Evolutionary conservation across 1,140 invertebrate species (phyloP).

Genomic region (Drosophila bifasciata): DNA sequence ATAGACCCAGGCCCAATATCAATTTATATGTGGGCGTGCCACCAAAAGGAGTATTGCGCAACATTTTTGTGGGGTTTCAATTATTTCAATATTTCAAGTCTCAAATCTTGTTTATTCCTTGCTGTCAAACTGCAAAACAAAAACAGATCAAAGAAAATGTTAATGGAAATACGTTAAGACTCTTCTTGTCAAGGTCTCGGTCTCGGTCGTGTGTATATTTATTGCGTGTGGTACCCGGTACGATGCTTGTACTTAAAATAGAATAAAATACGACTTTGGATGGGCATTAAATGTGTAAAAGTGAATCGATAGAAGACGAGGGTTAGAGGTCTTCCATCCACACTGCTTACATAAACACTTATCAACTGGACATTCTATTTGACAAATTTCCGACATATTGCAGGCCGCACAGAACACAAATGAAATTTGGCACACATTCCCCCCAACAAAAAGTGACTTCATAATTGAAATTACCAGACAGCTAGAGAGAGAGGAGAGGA

Average conservation of each 20-base stretch:
- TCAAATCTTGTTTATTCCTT: neutral
- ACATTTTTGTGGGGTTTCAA: conserved; percentile 50
- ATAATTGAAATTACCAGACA: conserved; percentile 30
- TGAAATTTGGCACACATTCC: conserved; percentile 49
- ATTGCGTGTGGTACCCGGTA: too few relatives aligned
- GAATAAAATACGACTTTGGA: too few relatives aligned
- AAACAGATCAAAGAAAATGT: conserved; percentile 25
- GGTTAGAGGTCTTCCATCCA: neutral
- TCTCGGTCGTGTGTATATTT: too few relatives aligned
- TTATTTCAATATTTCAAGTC: too few relatives aligned
- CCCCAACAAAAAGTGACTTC: conserved; percentile 43
- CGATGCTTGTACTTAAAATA: too few relatives aligned
- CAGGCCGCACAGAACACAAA: conserved; percentile 5
- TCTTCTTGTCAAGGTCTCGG: too few relatives aligned
- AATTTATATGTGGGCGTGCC: conserved; percentile 78
- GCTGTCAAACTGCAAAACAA: conserved; percentile 23
- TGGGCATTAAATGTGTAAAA: neutral
- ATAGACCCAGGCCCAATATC: conserved; percentile 78
- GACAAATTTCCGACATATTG: conserved; percentile 27
- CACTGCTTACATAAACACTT: conserved; percentile 17
- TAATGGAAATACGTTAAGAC: too few relatives aligned
- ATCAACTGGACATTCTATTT: conserved; percentile 23
- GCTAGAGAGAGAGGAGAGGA: too few relatives aligned
- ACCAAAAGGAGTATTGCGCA: conserved; percentile 67
- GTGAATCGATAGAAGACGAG: conserved; percentile 30